Conservation (phyloP, 2,888 invertebrate species). For the Cephus pygmeus region DNA sequence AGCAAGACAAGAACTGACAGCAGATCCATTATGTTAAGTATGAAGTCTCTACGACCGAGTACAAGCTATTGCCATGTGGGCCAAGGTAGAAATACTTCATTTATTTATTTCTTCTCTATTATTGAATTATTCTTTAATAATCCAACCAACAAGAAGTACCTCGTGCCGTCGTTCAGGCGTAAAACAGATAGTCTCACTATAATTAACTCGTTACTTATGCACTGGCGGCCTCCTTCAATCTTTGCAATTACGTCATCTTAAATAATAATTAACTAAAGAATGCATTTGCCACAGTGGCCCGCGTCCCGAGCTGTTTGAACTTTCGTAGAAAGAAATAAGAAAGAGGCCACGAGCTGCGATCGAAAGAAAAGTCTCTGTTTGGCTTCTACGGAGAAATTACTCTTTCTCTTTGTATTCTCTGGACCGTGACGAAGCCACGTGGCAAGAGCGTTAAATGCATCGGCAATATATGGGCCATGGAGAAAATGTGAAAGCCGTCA, state of each 20-base stretch:
- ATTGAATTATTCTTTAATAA: not conserved
- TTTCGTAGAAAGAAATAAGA: not conserved
- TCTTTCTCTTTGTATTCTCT: not conserved
- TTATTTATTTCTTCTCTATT: not conserved
- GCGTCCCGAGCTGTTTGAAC: not conserved
- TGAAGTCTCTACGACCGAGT: not conserved
- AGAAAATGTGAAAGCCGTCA: conserved; percentile 62
- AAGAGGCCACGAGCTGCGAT: not conserved
- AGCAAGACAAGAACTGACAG: not conserved
- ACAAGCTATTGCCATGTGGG: not conserved
- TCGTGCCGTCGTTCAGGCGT: not conserved
- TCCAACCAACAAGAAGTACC: not conserved
- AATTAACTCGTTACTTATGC: not conserved
- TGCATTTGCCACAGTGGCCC: not conserved
- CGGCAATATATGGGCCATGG: conserved; percentile 33
- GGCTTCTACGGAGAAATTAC: not conserved
- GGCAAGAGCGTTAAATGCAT: not conserved
- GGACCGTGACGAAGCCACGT: not conserved
- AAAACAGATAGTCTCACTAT: not conserved
- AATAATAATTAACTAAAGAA: not conserved
- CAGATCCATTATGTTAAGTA: not conserved
- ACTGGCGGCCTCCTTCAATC: not conserved
- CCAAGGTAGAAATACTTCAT: not conserved
- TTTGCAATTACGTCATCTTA: not conserved
- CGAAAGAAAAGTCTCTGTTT: not conserved